Conservation (phyloP, 2,888 invertebrate species). For the Pasiphila rectangulata region DNA sequence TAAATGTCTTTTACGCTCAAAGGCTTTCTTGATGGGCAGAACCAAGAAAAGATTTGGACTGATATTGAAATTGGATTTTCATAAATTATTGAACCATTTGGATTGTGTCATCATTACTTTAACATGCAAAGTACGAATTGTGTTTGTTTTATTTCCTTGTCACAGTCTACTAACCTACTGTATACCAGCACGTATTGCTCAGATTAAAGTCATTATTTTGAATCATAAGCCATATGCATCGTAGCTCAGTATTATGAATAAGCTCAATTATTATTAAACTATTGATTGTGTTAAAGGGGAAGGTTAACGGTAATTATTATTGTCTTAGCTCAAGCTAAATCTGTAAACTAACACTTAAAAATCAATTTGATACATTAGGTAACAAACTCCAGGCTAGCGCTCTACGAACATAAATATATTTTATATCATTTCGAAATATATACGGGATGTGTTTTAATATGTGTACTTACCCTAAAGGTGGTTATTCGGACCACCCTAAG, state of each 20-base stretch:
- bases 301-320: slow-evolving; percentile 13
- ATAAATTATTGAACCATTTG: slow-evolving; percentile 1
- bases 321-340: slow-evolving; percentile 2
- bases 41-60: background rate
- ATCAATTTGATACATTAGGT: slow-evolving; percentile 31
- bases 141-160: background rate
- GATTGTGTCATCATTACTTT: slow-evolving; percentile 1
- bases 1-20: background rate
- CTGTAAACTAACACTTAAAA: background rate
- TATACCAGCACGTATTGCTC: background rate
- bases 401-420: slow-evolving; percentile 33
- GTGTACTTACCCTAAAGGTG: no score
- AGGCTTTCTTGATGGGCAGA: background rate
- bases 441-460: no score
- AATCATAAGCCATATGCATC: no score
- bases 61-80: slow-evolving; percentile 2
- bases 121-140: background rate
- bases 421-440: slow-evolving; percentile 31
- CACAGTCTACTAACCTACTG: background rate
- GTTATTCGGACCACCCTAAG: no score
- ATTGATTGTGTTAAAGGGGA: slow-evolving; percentile 11
- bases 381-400: slow-evolving; percentile 38
- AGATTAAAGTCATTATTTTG: no score
- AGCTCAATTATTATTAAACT: background rate
- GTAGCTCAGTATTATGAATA: no score